Conservation (phyloP, 2,113 vertebrate genomes). For the Axis porcinus region DNA sequence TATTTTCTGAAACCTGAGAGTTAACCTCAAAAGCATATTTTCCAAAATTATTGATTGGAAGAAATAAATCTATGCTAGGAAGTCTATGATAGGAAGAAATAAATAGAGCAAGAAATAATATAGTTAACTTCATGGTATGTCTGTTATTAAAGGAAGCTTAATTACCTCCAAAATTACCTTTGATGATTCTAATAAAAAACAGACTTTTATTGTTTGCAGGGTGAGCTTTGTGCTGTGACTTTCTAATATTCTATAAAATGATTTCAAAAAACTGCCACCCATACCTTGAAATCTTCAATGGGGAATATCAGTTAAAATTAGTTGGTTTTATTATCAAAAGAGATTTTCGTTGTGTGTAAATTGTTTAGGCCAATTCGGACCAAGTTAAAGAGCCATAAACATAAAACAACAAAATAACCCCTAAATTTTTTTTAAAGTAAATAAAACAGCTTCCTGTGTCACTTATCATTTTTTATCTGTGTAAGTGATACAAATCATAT, state of each 20-base stretch:
- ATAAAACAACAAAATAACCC: neutral
- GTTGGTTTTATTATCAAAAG: neutral
- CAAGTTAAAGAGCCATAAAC: neutral
- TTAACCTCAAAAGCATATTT: neutral
- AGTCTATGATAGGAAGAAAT: neutral
- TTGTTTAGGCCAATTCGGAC: neutral
- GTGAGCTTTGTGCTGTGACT: neutral
- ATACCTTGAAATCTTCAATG: neutral
- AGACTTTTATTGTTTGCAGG: neutral
- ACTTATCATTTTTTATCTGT: neutral
- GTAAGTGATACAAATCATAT: neutral
- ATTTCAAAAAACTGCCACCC: neutral
- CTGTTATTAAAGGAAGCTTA: neutral
- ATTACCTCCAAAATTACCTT: neutral
- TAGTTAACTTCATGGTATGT: neutral
- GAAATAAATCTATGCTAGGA: too few relatives aligned
- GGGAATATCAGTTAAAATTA: neutral
- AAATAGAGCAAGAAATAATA: neutral
- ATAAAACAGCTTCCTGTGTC: neutral
- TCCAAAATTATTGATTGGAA: neutral
- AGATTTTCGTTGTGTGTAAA: neutral
- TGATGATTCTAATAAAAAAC: neutral
- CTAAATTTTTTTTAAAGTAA: neutral
- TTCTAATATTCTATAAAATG: neutral
- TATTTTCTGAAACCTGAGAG: neutral